Percentiles rank a stretch among this genome's conserved stretches.
Evolutionary conservation across 2,888 invertebrate species (phyloP).

Genomic region (Ophion slaviceki): DNA sequence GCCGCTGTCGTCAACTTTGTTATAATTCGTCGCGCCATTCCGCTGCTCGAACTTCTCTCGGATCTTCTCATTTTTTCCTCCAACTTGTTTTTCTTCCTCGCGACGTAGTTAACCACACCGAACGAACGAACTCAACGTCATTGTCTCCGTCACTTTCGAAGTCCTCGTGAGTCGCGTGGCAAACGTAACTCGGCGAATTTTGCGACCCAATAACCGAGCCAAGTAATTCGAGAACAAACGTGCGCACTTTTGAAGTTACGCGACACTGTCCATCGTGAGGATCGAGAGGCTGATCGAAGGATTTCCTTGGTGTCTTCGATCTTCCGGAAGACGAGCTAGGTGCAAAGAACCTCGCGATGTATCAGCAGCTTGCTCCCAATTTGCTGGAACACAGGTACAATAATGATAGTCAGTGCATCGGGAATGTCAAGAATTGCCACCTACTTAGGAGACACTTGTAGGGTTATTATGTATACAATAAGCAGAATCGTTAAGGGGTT

Average conservation of each 20-base stretch:
- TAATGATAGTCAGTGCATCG: neutral
- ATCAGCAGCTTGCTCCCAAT: neutral
- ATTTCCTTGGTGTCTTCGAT: neutral
- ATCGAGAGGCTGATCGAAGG: neutral
- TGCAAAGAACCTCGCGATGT: no score
- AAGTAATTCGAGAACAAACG: neutral
- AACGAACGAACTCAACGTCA: constrained; percentile 20
- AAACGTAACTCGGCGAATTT: neutral
- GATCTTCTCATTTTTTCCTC: constrained; percentile 43
- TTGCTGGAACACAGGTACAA: neutral
- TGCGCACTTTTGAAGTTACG: neutral
- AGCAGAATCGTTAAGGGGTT: no score
- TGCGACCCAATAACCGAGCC: neutral
- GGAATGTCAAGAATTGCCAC: no score
- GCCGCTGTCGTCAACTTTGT: constrained; percentile 67
- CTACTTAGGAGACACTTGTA: no score
- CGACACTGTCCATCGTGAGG: neutral
- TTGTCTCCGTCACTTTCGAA: constrained; percentile 13
- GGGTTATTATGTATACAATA: no score
- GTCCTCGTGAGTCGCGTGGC: constrained; percentile 17
- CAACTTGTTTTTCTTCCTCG: neutral
- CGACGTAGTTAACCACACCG: constrained; percentile 8
- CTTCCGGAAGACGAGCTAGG: neutral
- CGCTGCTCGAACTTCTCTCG: constrained; percentile 48
- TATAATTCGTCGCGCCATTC: constrained; percentile 71